A percentile compares a stretch with the other conserved stretches of the same genome.
Conservation (phyloP, 2,797 vertebrate species). For the Falco concolor region DNA sequence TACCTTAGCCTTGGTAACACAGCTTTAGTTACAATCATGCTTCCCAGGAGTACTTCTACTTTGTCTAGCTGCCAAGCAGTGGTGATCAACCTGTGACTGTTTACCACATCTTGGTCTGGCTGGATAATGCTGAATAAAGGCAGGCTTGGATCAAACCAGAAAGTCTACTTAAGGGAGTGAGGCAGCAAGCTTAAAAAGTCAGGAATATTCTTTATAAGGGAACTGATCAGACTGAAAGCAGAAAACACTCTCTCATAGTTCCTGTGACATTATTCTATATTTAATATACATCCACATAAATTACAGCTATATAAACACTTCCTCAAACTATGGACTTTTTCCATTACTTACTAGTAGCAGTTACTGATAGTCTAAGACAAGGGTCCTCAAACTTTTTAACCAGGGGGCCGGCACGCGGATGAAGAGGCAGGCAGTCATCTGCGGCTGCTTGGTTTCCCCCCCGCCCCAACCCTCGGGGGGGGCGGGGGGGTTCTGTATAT, state of each 20-base stretch:
- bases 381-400: no score
- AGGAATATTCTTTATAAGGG: background rate
- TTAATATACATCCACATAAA: constrained; percentile 34
- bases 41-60: background rate
- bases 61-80: background rate
- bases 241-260: constrained; percentile 20
- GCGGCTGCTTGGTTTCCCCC: no score
- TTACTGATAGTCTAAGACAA: background rate
- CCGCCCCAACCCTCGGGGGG: no score
- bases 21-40: background rate
- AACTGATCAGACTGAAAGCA: constrained; percentile 1
- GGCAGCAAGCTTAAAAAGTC: background rate
- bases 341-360: background rate
- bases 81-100: background rate
- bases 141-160: background rate
- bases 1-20: background rate
- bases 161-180: background rate
- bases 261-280: constrained; percentile 24
- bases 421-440: no score
- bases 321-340: background rate
- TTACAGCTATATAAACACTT: constrained; percentile 29
- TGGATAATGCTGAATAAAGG: background rate
- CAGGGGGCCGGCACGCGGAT: no score
- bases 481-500: no score
- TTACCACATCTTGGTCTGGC: background rate